Evolutionary conservation across 2,797 vertebrate species (phyloP).

Genomic region (Cyclopterus lumpus): DNA sequence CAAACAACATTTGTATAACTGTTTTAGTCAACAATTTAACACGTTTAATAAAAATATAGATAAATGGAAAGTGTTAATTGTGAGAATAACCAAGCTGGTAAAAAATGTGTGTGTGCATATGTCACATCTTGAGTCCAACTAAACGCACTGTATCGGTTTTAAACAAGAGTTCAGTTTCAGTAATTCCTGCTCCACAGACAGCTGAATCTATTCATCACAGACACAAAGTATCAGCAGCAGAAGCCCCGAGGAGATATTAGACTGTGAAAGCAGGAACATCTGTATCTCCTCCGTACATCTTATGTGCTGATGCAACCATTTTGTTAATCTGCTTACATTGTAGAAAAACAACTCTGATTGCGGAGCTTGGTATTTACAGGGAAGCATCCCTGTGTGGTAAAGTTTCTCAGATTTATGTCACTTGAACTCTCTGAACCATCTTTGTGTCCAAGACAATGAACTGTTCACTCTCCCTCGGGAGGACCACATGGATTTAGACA

Average conservation of each 20-base stretch:
- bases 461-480: slow-evolving; percentile 14
- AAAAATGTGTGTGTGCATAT: not conserved
- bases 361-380: slow-evolving; percentile 29
- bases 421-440: slow-evolving; percentile 32
- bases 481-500: slow-evolving; percentile 28
- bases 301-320: slow-evolving; percentile 60
- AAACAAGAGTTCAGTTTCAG: slow-evolving; percentile 18
- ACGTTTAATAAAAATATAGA: not conserved
- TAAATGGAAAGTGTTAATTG: not conserved
- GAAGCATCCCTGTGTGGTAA: slow-evolving; percentile 9
- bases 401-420: slow-evolving; percentile 22
- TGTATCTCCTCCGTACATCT: slow-evolving; percentile 49
- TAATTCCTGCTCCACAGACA: slow-evolving; percentile 19
- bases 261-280: slow-evolving; percentile 52
- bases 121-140: not conserved
- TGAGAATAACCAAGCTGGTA: not conserved
- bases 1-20: not conserved
- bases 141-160: slow-evolving; percentile 7
- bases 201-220: slow-evolving; percentile 44
- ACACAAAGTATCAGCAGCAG: slow-evolving; percentile 28
- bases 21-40: not conserved
- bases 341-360: slow-evolving; percentile 46
- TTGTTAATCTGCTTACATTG: slow-evolving; percentile 61
- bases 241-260: slow-evolving; percentile 52
- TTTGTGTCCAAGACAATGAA: slow-evolving; percentile 10